phyloP scores from a whole-genome alignment of 2,113 vertebrate species.

The Cardinalis cardinalis region DNA sequence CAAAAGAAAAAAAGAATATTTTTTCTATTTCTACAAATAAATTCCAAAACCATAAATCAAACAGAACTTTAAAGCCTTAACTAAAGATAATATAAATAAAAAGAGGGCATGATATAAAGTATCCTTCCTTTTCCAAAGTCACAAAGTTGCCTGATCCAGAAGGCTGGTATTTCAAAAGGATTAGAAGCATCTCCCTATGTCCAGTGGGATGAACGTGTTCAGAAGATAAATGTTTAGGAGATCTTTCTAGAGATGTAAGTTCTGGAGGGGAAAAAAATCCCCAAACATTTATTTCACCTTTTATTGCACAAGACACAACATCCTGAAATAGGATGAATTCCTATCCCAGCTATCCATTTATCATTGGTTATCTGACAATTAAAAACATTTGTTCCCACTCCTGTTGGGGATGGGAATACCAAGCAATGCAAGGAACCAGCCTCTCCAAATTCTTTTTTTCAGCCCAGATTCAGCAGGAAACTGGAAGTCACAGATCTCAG shows the following conservation, averaged over 20 bases:
- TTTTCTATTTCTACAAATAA: background rate
- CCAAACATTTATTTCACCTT: background rate
- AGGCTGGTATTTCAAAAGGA: background rate
- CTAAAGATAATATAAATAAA: background rate
- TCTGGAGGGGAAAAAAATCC: background rate
- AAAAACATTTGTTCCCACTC: background rate
- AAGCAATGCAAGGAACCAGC: background rate
- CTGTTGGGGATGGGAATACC: background rate
- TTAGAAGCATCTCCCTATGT: background rate
- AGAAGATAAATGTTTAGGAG: background rate
- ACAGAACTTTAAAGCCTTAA: background rate
- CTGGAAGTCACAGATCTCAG: background rate
- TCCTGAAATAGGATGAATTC: background rate
- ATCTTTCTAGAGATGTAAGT: background rate
- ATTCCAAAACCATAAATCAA: background rate
- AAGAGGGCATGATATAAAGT: background rate
- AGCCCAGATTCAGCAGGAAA: background rate
- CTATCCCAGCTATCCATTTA: background rate
- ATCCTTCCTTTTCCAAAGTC: background rate
- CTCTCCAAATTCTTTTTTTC: background rate
- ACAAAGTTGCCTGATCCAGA: background rate
- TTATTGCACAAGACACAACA: background rate
- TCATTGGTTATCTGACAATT: background rate
- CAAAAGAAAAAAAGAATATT: background rate
- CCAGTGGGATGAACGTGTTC: background rate